Base-by-base conservation (phyloP, 2,888 invertebrate species). In the Geotrupes spiniger region DNA sequence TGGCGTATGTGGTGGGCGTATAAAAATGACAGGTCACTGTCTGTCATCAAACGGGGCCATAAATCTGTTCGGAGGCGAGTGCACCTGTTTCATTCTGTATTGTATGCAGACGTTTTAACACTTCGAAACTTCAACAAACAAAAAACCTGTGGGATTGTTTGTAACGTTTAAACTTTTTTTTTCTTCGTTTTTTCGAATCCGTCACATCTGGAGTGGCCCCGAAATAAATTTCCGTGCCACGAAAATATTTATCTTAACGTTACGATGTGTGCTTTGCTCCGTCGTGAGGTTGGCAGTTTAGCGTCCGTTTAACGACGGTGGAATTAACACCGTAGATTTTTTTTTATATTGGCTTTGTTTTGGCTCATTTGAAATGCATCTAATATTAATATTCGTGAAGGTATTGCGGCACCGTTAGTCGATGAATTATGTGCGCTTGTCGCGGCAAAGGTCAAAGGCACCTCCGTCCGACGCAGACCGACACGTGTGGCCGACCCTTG, bases 11-110 rank as follows among this genome's bases (percentile, higher is more conserved):
- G 40, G 46, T 46, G 39, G 46, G 46, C 33, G 46, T 46, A 46
- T 39, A 47, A 42, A 47, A 47, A 42, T 47, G 47, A 47, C 47
- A 42, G 47, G 12, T n/a, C 28, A 42, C 48, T 48, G 42, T 48
- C 48, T 42, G 42, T 48, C 48, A 48, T 42, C 48, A 41, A 26
- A n/a, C 25, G 8, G 14, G 28, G 38, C 38, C 17, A 48, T 48
- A 48, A 48, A 48, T 48, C 48, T 48, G 48, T 48, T 42, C 28
- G 21, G 38, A 37, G 28, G 25, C 42, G 37, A 48, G 41, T 37
- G 42, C 48, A 48, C 48, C 48, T 48, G 48, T 42, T 42, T 8
- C 29, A 29, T 11, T 11, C 3, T 29, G 29, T 29, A 29, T 29
- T 29, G 29, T 29, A 29, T 8, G 29, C 9, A 29, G 10, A 29